These are phyloP conservation scores for Imbricaverruca yamaguchii DNA, from an alignment of 2,888 invertebrate species.

Conservation along the genomic window DNA sequence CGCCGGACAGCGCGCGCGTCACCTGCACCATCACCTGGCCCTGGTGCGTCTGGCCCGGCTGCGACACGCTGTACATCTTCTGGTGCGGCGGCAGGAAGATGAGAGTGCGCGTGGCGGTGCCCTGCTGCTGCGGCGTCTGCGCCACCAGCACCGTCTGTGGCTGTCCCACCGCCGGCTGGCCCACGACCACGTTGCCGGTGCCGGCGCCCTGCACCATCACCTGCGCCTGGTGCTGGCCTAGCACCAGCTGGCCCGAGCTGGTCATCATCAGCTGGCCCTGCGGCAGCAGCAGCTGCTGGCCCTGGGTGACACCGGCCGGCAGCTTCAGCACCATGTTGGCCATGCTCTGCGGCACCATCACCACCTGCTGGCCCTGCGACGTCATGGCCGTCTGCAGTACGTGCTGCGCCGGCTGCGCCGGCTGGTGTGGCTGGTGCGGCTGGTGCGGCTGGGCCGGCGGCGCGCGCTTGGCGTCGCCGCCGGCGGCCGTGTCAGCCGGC, in stretches of 20 bases:
- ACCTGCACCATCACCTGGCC: conserved; percentile 24
- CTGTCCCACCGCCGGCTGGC: conserved; percentile 48
- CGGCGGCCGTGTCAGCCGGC: conserved; percentile 3
- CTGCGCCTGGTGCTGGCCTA: conserved; percentile 31
- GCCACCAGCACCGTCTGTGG: conserved; percentile 57
- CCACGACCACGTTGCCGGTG: conserved; percentile 28
- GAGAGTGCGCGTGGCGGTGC: conserved; percentile 56
- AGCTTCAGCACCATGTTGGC: conserved; percentile 23
- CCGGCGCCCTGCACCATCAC: conserved; percentile 30
- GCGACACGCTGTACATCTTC: conserved; percentile 25
- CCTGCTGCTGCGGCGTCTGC: conserved; percentile 58
- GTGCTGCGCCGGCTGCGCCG: background rate
- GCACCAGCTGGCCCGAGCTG: conserved; percentile 26
- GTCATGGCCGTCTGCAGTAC: conserved; percentile 10
- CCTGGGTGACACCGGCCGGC: conserved; percentile 1
- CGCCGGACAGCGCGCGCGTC: background rate
- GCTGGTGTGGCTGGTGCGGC: background rate
- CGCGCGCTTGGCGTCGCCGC: conserved; percentile 26
- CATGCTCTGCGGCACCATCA: conserved; percentile 25
- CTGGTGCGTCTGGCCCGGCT: conserved; percentile 14
- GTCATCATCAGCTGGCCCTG: conserved; percentile 23
- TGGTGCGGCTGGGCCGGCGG: background rate
- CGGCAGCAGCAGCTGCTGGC: conserved; percentile 26
- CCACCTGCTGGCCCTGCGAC: conserved; percentile 21
- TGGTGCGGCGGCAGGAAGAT: conserved; percentile 59